A percentile compares a stretch with the other conserved stretches of the same genome.
Evolutionary conservation across 2,797 vertebrate genomes (phyloP).

Genomic region (Chanos chanos): DNA sequence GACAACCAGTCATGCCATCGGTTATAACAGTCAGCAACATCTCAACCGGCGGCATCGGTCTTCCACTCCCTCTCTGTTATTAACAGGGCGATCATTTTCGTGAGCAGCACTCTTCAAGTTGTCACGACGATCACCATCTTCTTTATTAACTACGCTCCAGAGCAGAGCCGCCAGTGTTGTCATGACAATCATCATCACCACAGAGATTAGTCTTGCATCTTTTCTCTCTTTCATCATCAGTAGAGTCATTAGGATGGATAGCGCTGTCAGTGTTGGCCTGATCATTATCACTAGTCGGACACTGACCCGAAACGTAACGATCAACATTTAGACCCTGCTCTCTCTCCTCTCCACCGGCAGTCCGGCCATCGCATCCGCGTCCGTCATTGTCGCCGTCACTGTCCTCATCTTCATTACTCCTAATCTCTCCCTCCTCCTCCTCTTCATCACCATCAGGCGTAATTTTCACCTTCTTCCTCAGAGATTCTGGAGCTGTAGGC

Average conservation of each 20-base stretch:
- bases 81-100: too few relatives aligned
- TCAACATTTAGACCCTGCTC: too few relatives aligned
- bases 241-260: neutral
- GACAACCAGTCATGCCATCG: too few relatives aligned
- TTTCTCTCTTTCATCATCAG: neutral
- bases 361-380: too few relatives aligned
- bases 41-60: too few relatives aligned
- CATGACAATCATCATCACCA: neutral
- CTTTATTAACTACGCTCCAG: neutral
- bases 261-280: too few relatives aligned
- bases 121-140: too few relatives aligned
- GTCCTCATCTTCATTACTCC: conserved; percentile 51
- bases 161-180: neutral
- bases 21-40: too few relatives aligned
- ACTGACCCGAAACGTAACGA: neutral
- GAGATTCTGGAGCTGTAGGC: conserved; percentile 16
- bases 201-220: neutral
- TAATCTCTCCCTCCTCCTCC: conserved; percentile 73
- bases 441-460: conserved; percentile 38
- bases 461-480: conserved; percentile 48
- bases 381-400: conserved; percentile 1
- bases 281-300: neutral
- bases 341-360: neutral
- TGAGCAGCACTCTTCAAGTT: too few relatives aligned
- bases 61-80: too few relatives aligned